These are phyloP conservation scores for Dipodomys ordii DNA, from an alignment of 2,113 vertebrate genomes.

Conservation along the genomic window DNA sequence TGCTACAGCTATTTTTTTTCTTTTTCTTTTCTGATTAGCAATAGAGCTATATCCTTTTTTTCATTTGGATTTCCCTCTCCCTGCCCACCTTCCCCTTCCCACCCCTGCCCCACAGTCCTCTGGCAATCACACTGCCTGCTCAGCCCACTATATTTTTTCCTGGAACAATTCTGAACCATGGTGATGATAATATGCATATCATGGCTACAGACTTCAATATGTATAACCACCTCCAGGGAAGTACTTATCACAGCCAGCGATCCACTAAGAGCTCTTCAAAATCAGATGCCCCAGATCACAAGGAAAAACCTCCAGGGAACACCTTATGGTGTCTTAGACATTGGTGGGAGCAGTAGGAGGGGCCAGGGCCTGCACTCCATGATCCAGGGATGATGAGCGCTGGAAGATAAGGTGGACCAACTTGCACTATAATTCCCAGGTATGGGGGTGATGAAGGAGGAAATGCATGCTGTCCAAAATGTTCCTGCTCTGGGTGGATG, in stretches of 20 bases:
- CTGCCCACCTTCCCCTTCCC: no score
- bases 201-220: background rate
- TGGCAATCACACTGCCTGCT: background rate
- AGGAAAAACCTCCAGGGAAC: background rate
- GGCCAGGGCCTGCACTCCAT: background rate
- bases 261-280: background rate
- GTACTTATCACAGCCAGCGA: rapidly evolving
- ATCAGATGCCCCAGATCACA: background rate
- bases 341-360: background rate
- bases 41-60: background rate
- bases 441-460: background rate
- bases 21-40: background rate
- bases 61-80: background rate
- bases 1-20: background rate
- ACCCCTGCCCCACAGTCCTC: background rate
- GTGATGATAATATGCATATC: background rate
- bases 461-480: background rate
- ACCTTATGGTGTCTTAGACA: no score
- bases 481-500: background rate
- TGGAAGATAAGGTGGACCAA: background rate
- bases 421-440: background rate
- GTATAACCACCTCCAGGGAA: rapidly evolving
- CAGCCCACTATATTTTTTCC: background rate
- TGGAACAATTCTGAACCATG: background rate
- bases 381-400: background rate